Conservation (phyloP, 2,888 invertebrate species). For the Julus scandinavius region DNA sequence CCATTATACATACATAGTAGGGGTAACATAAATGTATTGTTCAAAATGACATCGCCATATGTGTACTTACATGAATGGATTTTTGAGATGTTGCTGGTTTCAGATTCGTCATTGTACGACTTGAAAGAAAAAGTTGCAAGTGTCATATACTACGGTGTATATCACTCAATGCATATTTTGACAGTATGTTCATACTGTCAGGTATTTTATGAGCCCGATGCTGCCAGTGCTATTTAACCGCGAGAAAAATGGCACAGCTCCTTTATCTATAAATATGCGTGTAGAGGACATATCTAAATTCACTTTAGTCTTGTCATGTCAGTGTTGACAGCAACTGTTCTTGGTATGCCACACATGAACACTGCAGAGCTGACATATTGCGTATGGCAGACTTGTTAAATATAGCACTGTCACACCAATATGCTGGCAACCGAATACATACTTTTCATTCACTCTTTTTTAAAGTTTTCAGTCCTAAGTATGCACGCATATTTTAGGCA, state of each 20-base stretch:
- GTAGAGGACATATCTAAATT: background rate
- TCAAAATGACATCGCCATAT: too few relatives aligned
- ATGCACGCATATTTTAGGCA: background rate
- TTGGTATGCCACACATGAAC: constrained; percentile 35
- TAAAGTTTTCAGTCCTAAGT: background rate
- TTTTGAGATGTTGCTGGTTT: too few relatives aligned
- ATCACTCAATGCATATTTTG: background rate
- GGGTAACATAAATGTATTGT: too few relatives aligned
- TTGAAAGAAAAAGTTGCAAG: background rate
- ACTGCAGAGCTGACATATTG: constrained; percentile 6
- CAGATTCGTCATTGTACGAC: too few relatives aligned
- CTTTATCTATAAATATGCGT: constrained; percentile 21
- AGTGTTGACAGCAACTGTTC: constrained; percentile 39
- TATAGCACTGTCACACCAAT: constrained; percentile 34
- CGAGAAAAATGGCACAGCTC: background rate
- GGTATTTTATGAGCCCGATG: background rate
- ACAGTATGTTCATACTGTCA: background rate
- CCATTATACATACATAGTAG: too few relatives aligned
- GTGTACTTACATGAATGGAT: too few relatives aligned
- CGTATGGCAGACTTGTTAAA: background rate
- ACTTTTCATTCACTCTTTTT: constrained; percentile 16
- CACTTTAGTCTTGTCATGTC: constrained; percentile 42
- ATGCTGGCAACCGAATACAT: background rate
- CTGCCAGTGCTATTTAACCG: background rate
- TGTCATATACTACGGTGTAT: background rate